A percentile compares a stretch with the other conserved stretches of the same genome.
Evolutionary conservation across 92 coral and sea anemone species (phyloP).

Genomic region (Actinostola sp.): DNA sequence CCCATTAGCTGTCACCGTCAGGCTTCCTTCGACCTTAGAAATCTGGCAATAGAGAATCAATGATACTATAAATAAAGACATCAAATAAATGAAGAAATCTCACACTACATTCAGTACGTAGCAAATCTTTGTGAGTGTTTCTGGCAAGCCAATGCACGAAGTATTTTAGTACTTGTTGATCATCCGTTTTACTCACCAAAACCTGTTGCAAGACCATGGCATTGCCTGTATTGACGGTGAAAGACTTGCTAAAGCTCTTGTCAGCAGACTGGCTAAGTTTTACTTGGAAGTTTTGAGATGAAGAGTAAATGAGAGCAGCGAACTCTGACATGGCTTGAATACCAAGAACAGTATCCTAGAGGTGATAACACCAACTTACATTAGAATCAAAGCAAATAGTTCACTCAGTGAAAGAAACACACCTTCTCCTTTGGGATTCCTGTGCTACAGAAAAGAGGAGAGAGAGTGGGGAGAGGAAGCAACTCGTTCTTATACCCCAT

Average conservation of each 20-base stretch:
- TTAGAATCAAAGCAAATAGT: neutral
- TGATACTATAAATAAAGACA: neutral
- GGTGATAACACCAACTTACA: neutral
- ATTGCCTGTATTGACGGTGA: slow-evolving; percentile 66
- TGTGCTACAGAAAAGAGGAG: neutral
- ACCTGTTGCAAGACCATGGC: slow-evolving; percentile 84
- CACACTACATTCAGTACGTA: too few relatives aligned
- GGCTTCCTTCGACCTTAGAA: slow-evolving; percentile 67
- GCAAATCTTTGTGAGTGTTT: too few relatives aligned
- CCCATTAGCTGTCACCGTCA: slow-evolving; percentile 63
- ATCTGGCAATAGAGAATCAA: slow-evolving; percentile 45
- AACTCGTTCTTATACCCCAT: too few relatives aligned
- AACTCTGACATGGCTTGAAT: slow-evolving; percentile 96
- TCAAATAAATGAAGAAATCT: too few relatives aligned
- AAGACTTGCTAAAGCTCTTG: slow-evolving; percentile 51
- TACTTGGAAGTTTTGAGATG: slow-evolving; percentile 64
- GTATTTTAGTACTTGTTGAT: too few relatives aligned
- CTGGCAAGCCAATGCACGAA: too few relatives aligned
- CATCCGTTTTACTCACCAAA: slow-evolving; percentile 56
- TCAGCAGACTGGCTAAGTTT: slow-evolving; percentile 59
- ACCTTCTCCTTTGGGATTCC: too few relatives aligned
- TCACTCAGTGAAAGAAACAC: too few relatives aligned
- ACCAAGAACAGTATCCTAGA: slow-evolving; percentile 94
- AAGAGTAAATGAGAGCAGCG: slow-evolving; percentile 81
- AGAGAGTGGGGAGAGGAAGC: neutral